Conservation (phyloP, 2,797 vertebrate genomes). For the Scolopax bukidnonensis region DNA sequence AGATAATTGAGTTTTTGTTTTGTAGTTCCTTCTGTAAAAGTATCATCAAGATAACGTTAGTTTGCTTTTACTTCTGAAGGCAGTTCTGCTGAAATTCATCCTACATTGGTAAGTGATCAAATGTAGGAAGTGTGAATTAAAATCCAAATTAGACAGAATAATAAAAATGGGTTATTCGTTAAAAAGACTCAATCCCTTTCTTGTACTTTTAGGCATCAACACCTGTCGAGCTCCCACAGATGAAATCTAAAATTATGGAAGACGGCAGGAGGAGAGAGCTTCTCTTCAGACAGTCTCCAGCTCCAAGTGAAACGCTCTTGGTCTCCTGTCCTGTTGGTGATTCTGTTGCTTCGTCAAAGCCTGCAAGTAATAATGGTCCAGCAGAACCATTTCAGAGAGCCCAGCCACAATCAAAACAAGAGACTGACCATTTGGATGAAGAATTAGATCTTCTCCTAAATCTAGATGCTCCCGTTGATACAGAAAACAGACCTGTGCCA, state of each 20-base stretch:
- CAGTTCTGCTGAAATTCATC: background rate
- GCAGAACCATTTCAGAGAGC: background rate
- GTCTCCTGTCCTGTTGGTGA: background rate
- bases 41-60: background rate
- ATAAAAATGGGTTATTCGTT: background rate
- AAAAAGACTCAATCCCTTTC: background rate
- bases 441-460: conserved; percentile 89
- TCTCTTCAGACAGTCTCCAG: conserved; percentile 58
- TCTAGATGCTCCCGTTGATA: conserved; percentile 78
- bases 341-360: background rate
- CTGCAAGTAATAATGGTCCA: conserved; percentile 10
- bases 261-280: conserved; percentile 51
- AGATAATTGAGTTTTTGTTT: background rate
- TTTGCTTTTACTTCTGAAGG: background rate
- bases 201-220: conserved; percentile 75
- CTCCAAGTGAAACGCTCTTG: background rate
- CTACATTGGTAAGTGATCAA: background rate
- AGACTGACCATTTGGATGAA: conserved; percentile 79
- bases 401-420: background rate
- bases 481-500: background rate
- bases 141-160: background rate
- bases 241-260: conserved; percentile 72
- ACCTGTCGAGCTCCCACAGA: conserved; percentile 84
- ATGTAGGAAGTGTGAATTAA: background rate
- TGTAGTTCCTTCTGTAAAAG: background rate